Evolutionary conservation across 1,140 invertebrate genomes (phyloP).

Genomic region (Solenopsis fugax): DNA sequence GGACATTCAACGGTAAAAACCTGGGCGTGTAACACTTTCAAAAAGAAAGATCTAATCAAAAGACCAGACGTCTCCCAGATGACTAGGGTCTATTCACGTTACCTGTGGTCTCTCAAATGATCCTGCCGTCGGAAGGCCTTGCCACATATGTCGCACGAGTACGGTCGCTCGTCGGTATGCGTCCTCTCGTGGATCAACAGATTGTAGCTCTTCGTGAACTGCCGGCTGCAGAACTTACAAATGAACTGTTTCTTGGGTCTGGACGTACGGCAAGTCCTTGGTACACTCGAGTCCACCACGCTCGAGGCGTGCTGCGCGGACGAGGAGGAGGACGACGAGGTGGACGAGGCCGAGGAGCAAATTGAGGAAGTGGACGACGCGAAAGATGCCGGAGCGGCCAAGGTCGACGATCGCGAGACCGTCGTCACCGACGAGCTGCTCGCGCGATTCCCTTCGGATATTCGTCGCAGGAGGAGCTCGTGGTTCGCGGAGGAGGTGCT

Average conservation of each 20-base stretch:
- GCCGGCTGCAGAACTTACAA: slow-evolving; percentile 98
- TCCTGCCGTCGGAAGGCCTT: slow-evolving; percentile 97
- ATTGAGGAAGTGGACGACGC: slow-evolving; percentile 57
- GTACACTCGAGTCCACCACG: slow-evolving; percentile 76
- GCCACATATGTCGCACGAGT: slow-evolving; percentile 98
- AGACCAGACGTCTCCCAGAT: neutral
- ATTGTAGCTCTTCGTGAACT: slow-evolving; percentile 99
- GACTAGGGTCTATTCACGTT: slow-evolving; percentile 47
- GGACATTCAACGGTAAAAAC: neutral
- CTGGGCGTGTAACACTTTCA: neutral
- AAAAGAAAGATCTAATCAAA: neutral
- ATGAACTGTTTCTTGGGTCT: slow-evolving; percentile 91
- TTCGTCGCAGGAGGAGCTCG: slow-evolving; percentile 81
- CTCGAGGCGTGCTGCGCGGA: slow-evolving; percentile 83
- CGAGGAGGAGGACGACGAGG: slow-evolving; percentile 56
- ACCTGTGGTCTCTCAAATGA: slow-evolving; percentile 97
- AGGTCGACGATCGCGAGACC: slow-evolving; percentile 57
- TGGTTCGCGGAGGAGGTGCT: slow-evolving; percentile 78
- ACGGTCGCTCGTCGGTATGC: slow-evolving; percentile 99
- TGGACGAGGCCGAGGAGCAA: slow-evolving; percentile 65
- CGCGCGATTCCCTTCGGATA: slow-evolving; percentile 75
- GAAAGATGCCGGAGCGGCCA: slow-evolving; percentile 40
- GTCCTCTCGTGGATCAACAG: slow-evolving; percentile 98
- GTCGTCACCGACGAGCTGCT: slow-evolving; percentile 43
- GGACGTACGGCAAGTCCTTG: slow-evolving; percentile 85